Conservation (phyloP, 1,140 invertebrate species). For the Holcopasites calliopsidis region DNA sequence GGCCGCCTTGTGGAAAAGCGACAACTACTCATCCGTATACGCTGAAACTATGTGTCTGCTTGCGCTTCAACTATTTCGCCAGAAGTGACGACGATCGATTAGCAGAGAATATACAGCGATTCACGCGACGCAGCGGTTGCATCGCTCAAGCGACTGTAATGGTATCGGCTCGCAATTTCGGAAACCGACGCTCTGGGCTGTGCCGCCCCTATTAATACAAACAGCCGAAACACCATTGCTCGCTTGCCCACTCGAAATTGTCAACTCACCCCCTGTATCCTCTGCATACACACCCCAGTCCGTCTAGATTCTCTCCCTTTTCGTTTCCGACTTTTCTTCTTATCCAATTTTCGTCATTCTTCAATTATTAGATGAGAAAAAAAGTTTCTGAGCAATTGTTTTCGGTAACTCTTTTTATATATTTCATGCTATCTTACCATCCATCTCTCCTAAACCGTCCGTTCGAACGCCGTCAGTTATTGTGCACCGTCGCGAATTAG, state of each 20-base stretch:
- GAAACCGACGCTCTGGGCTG: constrained; percentile 57
- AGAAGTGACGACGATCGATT: constrained; percentile 61
- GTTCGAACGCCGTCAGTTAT: constrained; percentile 23
- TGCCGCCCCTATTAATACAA: constrained; percentile 52
- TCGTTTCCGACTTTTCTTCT: neutral
- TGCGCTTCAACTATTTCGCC: constrained; percentile 51
- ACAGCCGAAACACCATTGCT: constrained; percentile 41
- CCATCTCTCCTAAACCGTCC: too few relatives aligned
- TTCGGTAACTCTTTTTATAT: too few relatives aligned
- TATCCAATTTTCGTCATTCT: too few relatives aligned
- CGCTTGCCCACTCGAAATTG: constrained; percentile 43
- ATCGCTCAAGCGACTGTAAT: constrained; percentile 60
- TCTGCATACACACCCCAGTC: neutral
- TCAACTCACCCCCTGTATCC: constrained; percentile 1
- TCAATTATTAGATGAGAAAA: too few relatives aligned
- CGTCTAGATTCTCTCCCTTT: too few relatives aligned
- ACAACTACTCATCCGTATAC: neutral
- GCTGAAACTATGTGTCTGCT: constrained; percentile 9
- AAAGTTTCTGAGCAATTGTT: too few relatives aligned
- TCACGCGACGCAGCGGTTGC: constrained; percentile 55
- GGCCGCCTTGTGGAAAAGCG: constrained; percentile 34
- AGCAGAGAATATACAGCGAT: constrained; percentile 61
- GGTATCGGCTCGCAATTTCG: constrained; percentile 62
- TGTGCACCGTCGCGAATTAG: constrained; percentile 34
- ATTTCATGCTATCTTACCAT: too few relatives aligned